These are phyloP conservation scores for Melikaiella ostensackeni DNA, from an alignment of 2,888 invertebrate species.

Conservation along the genomic window DNA sequence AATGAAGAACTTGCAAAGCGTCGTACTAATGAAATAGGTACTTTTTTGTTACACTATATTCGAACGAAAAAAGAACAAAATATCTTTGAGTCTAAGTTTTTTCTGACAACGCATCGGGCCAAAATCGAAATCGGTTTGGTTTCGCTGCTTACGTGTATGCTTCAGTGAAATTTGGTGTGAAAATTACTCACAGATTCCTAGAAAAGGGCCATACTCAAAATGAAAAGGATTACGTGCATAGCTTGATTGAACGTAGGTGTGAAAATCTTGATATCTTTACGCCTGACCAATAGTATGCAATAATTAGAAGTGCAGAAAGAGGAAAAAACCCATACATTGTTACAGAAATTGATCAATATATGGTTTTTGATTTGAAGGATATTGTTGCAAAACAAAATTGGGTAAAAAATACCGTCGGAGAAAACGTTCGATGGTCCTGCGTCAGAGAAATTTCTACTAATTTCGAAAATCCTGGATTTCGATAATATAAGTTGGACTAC, in stretches of 20 bases:
- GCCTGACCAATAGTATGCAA: no score
- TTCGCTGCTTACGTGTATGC: no score
- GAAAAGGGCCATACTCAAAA: constrained; percentile 64
- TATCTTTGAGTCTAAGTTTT: constrained; percentile 59
- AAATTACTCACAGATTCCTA: constrained; percentile 60
- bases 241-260: constrained; percentile 54
- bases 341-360: constrained; percentile 33
- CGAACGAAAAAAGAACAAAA: constrained; percentile 43
- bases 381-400: no score
- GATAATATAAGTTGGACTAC: no score
- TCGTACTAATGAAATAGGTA: constrained; percentile 59
- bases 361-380: no score
- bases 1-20: constrained; percentile 57
- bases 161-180: constrained; percentile 54
- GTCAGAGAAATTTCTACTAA: no score
- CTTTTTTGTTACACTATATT: constrained; percentile 50
- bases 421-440: constrained; percentile 5
- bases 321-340: constrained; percentile 40
- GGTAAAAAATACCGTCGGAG: no score
- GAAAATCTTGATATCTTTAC: constrained; percentile 48
- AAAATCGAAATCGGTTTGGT: no score
- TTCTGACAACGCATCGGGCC: no score
- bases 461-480: no score
- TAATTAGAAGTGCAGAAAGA: constrained; percentile 45
- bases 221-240: constrained; percentile 62